Percentiles rank a stretch among this genome's conserved stretches.
phyloP scores from a whole-genome alignment of 2,888 invertebrate species.

The Bhutanitis thaidina region DNA sequence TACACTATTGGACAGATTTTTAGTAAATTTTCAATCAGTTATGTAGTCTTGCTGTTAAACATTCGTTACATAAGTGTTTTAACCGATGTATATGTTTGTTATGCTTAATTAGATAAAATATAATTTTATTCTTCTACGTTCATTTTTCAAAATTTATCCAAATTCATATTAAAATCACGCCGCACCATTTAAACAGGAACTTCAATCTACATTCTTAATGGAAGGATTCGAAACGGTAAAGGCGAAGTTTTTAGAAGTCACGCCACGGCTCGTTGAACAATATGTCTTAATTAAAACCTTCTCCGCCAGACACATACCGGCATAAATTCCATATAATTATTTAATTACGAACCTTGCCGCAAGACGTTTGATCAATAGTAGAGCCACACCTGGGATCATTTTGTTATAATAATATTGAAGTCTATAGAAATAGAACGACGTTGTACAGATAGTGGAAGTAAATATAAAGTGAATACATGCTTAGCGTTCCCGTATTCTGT shows the following conservation, averaged over 20 bases:
- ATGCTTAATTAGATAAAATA: too few species aligned
- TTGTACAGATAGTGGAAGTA: conserved; percentile 40
- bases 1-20: too few species aligned
- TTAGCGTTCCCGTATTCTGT: conserved; percentile 31
- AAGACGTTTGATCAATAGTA: conserved; percentile 47
- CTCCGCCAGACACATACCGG: conserved; percentile 45
- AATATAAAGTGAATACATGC: conserved; percentile 43
- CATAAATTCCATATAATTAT: conserved; percentile 57
- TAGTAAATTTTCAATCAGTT: too few species aligned
- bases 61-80: too few species aligned
- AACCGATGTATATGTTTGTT: too few species aligned
- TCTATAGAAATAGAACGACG: conserved; percentile 28
- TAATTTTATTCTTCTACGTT: too few species aligned
- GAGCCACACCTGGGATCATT: conserved; percentile 23
- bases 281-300: conserved; percentile 71
- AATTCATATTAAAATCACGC: conserved; percentile 9
- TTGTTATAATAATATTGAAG: conserved; percentile 24
- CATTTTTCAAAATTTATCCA: conserved; percentile 21
- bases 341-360: conserved; percentile 51
- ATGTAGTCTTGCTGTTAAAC: too few species aligned
- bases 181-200: conserved; percentile 21
- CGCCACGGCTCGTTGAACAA: conserved; percentile 61
- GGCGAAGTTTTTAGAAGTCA: conserved; percentile 66
- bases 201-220: conserved; percentile 47
- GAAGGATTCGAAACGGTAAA: conserved; percentile 47